These are phyloP conservation scores for Halisarca cf. caerulea DNA, from an alignment of 37 sponge, comb jelly and placozoan species.

Conservation along the genomic window DNA sequence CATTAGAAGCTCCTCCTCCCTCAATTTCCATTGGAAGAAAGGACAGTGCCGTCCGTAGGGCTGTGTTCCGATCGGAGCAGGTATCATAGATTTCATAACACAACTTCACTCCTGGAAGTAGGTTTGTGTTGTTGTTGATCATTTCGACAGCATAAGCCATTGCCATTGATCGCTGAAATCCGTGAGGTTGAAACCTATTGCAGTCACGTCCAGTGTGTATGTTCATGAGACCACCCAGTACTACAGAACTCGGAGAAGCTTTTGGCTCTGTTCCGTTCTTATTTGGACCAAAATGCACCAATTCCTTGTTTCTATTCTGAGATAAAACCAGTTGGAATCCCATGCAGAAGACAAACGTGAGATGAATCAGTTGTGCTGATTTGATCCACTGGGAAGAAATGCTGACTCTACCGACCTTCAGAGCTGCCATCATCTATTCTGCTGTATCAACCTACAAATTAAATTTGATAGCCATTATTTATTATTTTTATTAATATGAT, in stretches of 20 bases:
- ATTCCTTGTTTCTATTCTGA: too few species aligned
- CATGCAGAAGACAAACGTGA: too few species aligned
- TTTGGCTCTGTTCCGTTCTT: too few species aligned
- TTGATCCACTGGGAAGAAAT: too few species aligned
- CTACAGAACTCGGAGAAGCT: background rate
- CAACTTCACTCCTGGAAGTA: constrained; percentile 50
- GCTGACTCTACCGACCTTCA: too few species aligned
- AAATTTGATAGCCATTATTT: too few species aligned
- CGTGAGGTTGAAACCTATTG: background rate
- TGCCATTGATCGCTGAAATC: constrained; percentile 62
- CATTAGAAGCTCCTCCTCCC: background rate
- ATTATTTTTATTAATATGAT: too few species aligned
- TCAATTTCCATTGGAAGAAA: background rate
- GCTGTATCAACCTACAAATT: too few species aligned
- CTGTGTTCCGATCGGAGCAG: constrained; percentile 44
- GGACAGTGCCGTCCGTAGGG: constrained; percentile 50
- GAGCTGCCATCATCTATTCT: too few species aligned
- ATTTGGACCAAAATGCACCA: too few species aligned
- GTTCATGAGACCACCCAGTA: background rate
- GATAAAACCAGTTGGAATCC: too few species aligned
- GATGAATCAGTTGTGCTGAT: too few species aligned
- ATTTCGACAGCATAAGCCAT: constrained; percentile 65
- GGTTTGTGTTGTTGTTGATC: constrained; percentile 46
- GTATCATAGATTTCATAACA: constrained; percentile 78
- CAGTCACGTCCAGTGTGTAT: background rate